These are phyloP conservation scores for Siderastrea siderea DNA, from an alignment of 92 coral and sea anemone species.

Conservation along the genomic window DNA sequence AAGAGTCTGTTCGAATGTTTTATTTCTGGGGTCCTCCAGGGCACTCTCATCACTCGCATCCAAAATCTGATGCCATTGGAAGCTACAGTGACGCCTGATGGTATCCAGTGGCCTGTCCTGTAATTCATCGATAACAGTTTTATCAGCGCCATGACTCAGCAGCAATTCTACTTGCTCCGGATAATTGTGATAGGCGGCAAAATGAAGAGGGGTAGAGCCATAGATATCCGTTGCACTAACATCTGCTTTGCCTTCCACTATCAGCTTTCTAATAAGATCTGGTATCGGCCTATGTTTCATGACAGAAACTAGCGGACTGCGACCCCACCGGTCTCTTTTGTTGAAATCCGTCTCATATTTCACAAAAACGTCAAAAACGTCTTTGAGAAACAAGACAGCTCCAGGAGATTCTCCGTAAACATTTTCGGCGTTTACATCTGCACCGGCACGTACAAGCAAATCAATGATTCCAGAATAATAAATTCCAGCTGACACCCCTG, in stretches of 20 bases:
- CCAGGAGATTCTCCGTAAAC: slow-evolving; percentile 23
- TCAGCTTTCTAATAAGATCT: slow-evolving; percentile 14
- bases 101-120: slow-evolving; percentile 23
- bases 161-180: slow-evolving; percentile 39
- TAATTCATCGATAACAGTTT: slow-evolving; percentile 8
- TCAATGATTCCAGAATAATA: not conserved
- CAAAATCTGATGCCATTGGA: not conserved
- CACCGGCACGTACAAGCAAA: slow-evolving; percentile 8
- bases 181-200: slow-evolving; percentile 34
- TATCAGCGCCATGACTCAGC: slow-evolving; percentile 24
- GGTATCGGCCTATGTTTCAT: slow-evolving; percentile 49
- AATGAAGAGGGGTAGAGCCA: slow-evolving; percentile 41
- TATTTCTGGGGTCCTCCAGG: slow-evolving; percentile 3
- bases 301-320: slow-evolving; percentile 37
- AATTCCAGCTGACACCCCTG: slow-evolving; percentile 8
- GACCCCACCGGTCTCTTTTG: slow-evolving; percentile 29
- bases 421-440: slow-evolving; percentile 13
- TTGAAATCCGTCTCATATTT: slow-evolving; percentile 19
- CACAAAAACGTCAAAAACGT: slow-evolving; percentile 13
- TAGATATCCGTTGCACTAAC: slow-evolving; percentile 10
- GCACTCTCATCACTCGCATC: not conserved
- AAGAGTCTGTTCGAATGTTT: slow-evolving; percentile 6
- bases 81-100: slow-evolving; percentile 12
- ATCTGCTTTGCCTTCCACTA: slow-evolving; percentile 7
- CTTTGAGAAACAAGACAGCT: slow-evolving; percentile 6